Base-by-base conservation (phyloP, 2,797 vertebrate species). In the Myiothlypis coronata region DNA sequence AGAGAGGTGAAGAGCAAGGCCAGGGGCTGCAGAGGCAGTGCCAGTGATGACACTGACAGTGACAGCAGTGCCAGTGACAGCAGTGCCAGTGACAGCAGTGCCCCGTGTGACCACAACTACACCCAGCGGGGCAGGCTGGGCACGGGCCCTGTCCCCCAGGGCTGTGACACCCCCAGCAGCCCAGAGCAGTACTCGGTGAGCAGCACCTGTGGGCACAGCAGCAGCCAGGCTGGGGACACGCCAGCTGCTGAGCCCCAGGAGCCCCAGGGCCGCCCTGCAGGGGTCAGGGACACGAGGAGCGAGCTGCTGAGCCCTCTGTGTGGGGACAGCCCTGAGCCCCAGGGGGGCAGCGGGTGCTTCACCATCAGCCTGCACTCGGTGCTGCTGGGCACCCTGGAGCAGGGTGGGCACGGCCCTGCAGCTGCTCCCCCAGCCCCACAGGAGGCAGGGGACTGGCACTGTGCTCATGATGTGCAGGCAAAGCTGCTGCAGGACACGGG, bases 361-460 rank as follows among this genome's bases (percentile, higher is more conserved):
- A 97, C 97, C 26, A 97, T 98, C 81, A 86, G 94, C 47, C 79
- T 98, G 37, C 81, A 90, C 13, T 94, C 96, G 6, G 97, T 98
- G 68, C 95, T 86, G 46, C 49, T 98, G 88, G 95, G 96, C 53
- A 23, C n/a, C n/a, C 68, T 79, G 60, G 92, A 88, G 64, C 56
- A 71, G 49, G 22, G 74, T 0, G 4, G 59, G 7, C 50, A 78
- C 28, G 18, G 65, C 12, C 34, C 94, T 60, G 19, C 53, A 2
- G 64, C 75, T 32, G 35, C 56, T 27, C 8, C 37, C 52, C 35
- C 69, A 17, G 44, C 59, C 46, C 69, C 17, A 12, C 80, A 87
- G 16, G 87, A 80, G 4, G 43, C 8, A 1, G 22, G 2, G 1
- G 49, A 32, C 59, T 86, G 81, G 12, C 80, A 89, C 26, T 87